Evolutionary conservation across 2,113 vertebrate genomes (phyloP).

Genomic region (Corythornis vintsioides): DNA sequence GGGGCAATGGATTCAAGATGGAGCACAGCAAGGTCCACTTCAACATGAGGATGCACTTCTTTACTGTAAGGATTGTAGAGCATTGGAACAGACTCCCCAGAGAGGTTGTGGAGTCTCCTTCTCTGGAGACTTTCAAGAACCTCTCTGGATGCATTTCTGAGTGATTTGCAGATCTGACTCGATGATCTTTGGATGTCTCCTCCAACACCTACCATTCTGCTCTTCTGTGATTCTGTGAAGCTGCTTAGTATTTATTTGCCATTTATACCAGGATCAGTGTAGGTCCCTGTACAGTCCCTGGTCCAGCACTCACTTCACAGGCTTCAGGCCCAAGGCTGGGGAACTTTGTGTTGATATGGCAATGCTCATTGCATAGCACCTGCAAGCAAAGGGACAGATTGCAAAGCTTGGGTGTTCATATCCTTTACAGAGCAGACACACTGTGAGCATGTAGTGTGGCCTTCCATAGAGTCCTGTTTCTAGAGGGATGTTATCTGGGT

Average conservation of each 20-base stretch:
- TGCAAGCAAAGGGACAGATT: not conserved
- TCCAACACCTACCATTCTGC: no score
- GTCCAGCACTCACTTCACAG: not conserved
- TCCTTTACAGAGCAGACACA: not conserved
- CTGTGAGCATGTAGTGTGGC: not conserved
- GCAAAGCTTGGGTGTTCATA: not conserved
- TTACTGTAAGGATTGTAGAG: no score
- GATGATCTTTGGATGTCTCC: no score
- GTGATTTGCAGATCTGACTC: no score
- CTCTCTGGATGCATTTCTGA: no score
- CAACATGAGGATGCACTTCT: no score
- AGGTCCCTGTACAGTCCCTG: not conserved
- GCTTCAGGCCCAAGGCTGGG: not conserved
- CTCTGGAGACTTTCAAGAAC: no score
- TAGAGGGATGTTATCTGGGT: not conserved
- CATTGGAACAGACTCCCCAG: no score
- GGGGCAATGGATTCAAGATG: no score
- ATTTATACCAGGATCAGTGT: not conserved
- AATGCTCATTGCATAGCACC: rapidly evolving
- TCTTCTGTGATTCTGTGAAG: not conserved
- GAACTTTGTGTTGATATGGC: not conserved
- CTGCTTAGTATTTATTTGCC: not conserved
- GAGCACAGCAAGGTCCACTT: no score
- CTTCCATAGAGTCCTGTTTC: rapidly evolving
- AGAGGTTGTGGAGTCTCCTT: no score